These are phyloP conservation scores for Hedya salicella DNA, from an alignment of 2,888 invertebrate genomes.

Conservation along the genomic window DNA sequence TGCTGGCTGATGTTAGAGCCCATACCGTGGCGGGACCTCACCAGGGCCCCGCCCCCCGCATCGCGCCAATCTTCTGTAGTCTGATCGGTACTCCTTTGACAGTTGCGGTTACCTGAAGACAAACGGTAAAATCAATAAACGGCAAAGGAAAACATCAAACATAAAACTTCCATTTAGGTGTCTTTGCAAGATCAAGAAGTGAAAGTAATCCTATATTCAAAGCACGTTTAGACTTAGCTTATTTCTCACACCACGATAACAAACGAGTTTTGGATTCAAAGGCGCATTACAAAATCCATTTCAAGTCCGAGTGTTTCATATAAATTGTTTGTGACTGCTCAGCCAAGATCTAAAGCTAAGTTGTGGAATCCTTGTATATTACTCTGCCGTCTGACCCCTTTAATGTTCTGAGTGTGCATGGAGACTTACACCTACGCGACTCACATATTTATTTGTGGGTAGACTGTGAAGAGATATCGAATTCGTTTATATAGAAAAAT, in stretches of 20 bases:
- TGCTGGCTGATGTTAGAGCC: slow-evolving; percentile 92
- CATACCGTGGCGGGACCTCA: slow-evolving; percentile 86
- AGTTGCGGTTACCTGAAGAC: slow-evolving; percentile 33
- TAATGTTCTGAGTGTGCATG: slow-evolving; percentile 3
- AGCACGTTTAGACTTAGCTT: slow-evolving; percentile 16
- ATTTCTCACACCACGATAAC: slow-evolving; percentile 12
- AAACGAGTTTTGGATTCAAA: slow-evolving; percentile 29
- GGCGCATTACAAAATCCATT: slow-evolving; percentile 36
- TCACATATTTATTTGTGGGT: background rate
- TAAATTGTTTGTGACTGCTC: slow-evolving; percentile 35
- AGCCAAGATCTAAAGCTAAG: slow-evolving; percentile 30
- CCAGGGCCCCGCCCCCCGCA: slow-evolving; percentile 74
- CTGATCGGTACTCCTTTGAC: slow-evolving; percentile 32
- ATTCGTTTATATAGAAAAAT: background rate
- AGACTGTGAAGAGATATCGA: background rate
- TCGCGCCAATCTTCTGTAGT: slow-evolving; percentile 42
- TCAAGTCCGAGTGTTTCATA: slow-evolving; percentile 30
- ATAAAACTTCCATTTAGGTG: background rate
- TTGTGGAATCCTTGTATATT: slow-evolving; percentile 26
- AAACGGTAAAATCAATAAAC: background rate
- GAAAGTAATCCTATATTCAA: slow-evolving; percentile 14
- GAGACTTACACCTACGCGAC: slow-evolving; percentile 2
- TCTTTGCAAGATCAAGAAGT: slow-evolving; percentile 1
- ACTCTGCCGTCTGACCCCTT: slow-evolving; percentile 8
- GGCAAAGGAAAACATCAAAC: background rate